Conservation (phyloP, 2,113 vertebrate genomes). For the Columba livia region DNA sequence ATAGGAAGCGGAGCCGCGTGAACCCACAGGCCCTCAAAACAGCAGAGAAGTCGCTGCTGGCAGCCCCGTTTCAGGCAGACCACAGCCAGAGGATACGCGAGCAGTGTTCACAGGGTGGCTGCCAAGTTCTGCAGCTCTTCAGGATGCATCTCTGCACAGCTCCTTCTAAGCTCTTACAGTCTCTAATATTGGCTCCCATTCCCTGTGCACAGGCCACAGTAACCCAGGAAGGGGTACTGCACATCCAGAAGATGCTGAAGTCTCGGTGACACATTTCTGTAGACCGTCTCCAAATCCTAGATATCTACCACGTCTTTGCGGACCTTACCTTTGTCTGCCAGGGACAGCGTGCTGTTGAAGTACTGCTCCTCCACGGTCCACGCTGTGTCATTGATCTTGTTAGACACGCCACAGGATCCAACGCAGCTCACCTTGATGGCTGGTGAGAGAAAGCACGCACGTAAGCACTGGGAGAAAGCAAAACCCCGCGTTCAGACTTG, state of each 20-base stretch:
- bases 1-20: accelerated
- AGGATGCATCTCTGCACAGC: neutral
- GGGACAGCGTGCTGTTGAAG: conserved; percentile 86
- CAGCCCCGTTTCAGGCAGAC: neutral
- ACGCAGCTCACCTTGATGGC: conserved; percentile 92
- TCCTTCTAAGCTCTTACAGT: neutral
- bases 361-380: conserved; percentile 91
- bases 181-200: neutral
- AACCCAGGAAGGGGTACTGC: neutral
- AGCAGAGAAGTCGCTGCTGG: neutral
- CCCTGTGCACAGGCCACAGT: neutral
- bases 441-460: conserved; percentile 30
- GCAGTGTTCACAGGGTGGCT: neutral
- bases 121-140: conserved; percentile 3
- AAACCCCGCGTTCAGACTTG: neutral
- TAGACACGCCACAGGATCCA: conserved; percentile 90
- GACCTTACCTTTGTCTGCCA: conserved; percentile 89
- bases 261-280: neutral
- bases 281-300: neutral
- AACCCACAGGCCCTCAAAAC: neutral
- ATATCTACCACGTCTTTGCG: neutral
- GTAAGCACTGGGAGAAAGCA: neutral
- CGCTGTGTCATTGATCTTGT: conserved; percentile 80
- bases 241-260: accelerated
- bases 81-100: neutral